Conservation (phyloP, 1,140 invertebrate genomes). For the Cydia pomonella region DNA sequence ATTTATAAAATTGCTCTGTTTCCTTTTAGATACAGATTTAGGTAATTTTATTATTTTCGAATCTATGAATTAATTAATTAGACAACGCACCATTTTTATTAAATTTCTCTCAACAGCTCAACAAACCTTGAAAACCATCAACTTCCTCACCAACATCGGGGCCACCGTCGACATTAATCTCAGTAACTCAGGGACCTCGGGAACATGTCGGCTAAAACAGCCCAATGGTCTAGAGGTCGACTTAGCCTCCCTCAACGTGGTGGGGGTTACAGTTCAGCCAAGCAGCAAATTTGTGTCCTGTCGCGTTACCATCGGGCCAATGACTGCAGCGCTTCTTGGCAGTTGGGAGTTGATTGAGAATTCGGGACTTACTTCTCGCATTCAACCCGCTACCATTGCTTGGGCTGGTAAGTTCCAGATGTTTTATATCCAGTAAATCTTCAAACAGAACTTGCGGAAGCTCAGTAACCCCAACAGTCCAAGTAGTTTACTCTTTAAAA, state of each 20-base stretch:
- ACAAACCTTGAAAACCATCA: background rate
- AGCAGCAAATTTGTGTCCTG: conserved; percentile 23
- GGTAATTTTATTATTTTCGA: background rate
- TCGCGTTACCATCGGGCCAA: conserved; percentile 3
- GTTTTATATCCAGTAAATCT: background rate
- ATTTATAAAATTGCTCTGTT: too few relatives aligned
- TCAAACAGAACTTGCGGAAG: background rate
- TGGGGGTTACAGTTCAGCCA: background rate
- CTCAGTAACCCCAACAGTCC: too few relatives aligned
- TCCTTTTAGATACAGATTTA: too few relatives aligned
- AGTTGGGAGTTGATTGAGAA: conserved; percentile 19
- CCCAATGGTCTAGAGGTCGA: conserved; percentile 20
- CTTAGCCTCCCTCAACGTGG: conserved; percentile 1
- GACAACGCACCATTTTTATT: too few relatives aligned
- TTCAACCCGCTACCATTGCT: conserved; percentile 5
- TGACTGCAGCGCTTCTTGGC: conserved; percentile 19
- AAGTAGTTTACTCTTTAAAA: too few relatives aligned
- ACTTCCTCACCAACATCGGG: conserved; percentile 10
- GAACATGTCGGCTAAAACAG: conserved; percentile 5
- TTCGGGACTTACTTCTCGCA: background rate
- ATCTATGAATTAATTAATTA: background rate
- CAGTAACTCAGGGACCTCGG: background rate
- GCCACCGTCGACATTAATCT: conserved; percentile 17
- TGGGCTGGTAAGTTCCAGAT: conserved; percentile 15
- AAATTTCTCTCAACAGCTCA: conserved; percentile 1